Percentiles rank a stretch among this genome's conserved stretches.
phyloP scores from a whole-genome alignment of 2,888 invertebrate species.

The Dascillus cervinus region DNA sequence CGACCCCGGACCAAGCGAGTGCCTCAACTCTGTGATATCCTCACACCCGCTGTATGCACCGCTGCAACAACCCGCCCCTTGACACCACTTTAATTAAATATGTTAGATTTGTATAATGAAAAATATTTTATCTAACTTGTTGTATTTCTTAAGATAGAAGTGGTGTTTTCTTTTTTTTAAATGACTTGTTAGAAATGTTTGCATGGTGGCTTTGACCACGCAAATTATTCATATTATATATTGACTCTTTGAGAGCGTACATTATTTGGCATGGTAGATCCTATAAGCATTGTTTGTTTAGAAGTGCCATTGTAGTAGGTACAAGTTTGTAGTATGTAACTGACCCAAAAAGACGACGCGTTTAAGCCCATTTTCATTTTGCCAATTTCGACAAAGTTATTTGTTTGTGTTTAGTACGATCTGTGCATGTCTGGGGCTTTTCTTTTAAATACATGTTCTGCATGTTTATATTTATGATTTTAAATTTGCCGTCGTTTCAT shows the following conservation, averaged over 20 bases:
- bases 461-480: constrained; percentile 27
- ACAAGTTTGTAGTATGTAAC: constrained; percentile 42
- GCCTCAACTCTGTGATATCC: constrained; percentile 44
- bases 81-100: constrained; percentile 17
- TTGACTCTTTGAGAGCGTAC: constrained; percentile 33
- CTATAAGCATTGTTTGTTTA: constrained; percentile 39
- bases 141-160: constrained; percentile 21
- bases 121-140: constrained; percentile 15
- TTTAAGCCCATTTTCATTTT: constrained; percentile 9
- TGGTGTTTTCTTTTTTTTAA: constrained; percentile 19
- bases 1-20: constrained; percentile 41
- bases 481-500: too few relatives aligned
- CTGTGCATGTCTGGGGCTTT: constrained; percentile 36
- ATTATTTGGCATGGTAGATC: constrained; percentile 40
- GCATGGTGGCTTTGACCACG: constrained; percentile 25
- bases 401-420: constrained; percentile 31
- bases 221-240: constrained; percentile 24
- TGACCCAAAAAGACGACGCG: constrained; percentile 40
- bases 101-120: constrained; percentile 13
- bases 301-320: constrained; percentile 42
- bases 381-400: constrained; percentile 20
- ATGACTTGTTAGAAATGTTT: constrained; percentile 22
- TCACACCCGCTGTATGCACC: constrained; percentile 30
- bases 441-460: constrained; percentile 32
- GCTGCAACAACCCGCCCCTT: constrained; percentile 18